A percentile compares a stretch with the other conserved stretches of the same genome.
Evolutionary conservation across 2,797 vertebrate genomes (phyloP).

Genomic region (Syndactyla subalaris): DNA sequence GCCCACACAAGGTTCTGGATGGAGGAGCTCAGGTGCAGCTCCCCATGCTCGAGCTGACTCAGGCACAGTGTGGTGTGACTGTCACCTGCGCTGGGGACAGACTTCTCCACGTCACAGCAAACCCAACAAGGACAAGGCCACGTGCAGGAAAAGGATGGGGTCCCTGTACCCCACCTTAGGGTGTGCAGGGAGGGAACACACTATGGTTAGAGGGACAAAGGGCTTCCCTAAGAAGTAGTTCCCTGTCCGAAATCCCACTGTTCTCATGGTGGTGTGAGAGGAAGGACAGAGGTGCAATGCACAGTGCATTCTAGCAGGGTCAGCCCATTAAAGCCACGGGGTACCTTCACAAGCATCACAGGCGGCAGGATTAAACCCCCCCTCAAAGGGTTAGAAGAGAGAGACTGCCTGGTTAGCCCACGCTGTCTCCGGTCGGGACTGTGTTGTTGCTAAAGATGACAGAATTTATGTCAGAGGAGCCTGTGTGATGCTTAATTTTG

Average conservation of each 20-base stretch:
- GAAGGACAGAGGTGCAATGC: background rate
- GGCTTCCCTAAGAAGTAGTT: background rate
- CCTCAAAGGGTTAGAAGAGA: accelerated
- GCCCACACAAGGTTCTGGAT: background rate
- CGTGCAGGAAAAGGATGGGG: background rate
- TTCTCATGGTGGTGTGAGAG: background rate
- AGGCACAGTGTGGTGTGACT: accelerated
- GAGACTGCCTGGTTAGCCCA: background rate
- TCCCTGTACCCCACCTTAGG: accelerated
- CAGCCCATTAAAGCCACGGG: background rate
- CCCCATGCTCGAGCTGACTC: background rate
- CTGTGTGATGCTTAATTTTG: background rate
- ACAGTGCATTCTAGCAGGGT: background rate
- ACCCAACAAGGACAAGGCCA: background rate
- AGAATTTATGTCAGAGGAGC: constrained; percentile 8
- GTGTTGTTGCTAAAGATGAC: background rate
- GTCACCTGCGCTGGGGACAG: background rate
- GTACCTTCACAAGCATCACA: background rate
- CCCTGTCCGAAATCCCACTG: accelerated
- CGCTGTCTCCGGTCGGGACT: accelerated
- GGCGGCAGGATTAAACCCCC: background rate
- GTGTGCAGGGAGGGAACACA: background rate
- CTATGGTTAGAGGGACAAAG: background rate
- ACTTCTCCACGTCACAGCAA: background rate
- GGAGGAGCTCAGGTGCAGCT: background rate